A percentile compares a stretch with the other conserved stretches of the same genome.
Evolutionary conservation across 1,140 invertebrate species (phyloP).

Genomic region (Ceratina calcarata): DNA sequence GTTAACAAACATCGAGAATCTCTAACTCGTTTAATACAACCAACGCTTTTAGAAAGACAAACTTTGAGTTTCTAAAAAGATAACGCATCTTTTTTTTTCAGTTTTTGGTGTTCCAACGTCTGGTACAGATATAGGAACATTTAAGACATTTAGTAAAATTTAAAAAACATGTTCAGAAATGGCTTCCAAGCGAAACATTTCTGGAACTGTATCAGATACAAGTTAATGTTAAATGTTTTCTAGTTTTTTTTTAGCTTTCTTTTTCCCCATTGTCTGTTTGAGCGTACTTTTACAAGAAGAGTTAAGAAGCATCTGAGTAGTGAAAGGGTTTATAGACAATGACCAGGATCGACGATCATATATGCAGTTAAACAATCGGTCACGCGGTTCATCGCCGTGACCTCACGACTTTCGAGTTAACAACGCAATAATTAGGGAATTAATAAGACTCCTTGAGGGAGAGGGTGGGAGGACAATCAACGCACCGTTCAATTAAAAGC

Average conservation of each 20-base stretch:
- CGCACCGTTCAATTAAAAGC: neutral
- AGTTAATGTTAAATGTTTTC: neutral
- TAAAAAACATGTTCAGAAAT: neutral
- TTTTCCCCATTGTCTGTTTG: neutral
- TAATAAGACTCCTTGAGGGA: conserved; percentile 41
- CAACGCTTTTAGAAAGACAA: neutral
- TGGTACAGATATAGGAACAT: too few species aligned
- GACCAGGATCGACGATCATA: conserved; percentile 63
- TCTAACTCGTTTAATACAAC: conserved; percentile 5
- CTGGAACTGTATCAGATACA: too few species aligned
- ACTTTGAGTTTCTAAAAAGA: conserved; percentile 10
- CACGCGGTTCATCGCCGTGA: conserved; percentile 16
- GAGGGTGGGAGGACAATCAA: neutral
- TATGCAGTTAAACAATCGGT: conserved; percentile 72
- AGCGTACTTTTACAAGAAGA: neutral
- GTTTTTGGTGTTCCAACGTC: neutral
- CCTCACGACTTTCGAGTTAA: conserved; percentile 34
- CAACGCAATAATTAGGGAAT: conserved; percentile 63
- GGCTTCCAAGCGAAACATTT: neutral
- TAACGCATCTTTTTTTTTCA: neutral
- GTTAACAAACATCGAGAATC: conserved; percentile 18
- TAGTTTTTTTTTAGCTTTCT: neutral
- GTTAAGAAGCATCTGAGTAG: conserved; percentile 19
- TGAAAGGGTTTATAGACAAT: conserved; percentile 41
- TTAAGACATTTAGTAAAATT: neutral